Evolutionary conservation across 2,113 vertebrate species (phyloP), one percentile per base, ranked within the genome.

Genomic region (Narcine bancroftii): DNA sequence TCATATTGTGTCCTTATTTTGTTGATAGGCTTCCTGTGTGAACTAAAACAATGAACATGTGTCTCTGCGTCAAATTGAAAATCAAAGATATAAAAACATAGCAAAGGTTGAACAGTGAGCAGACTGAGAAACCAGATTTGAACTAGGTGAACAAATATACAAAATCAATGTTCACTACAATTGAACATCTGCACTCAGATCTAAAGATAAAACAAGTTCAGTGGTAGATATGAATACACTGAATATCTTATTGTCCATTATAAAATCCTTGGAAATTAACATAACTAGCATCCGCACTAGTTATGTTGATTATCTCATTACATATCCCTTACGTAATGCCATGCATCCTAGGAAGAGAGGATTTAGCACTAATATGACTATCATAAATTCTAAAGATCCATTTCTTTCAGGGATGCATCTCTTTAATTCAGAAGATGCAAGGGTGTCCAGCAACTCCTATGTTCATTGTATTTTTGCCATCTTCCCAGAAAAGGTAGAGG

Each of bases 21-120:
- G 53, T 63, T 87, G 53, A 87, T 36, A n/a, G 81, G 81, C 17
- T 39, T 63, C 53, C n/a, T 87, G 53, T 60, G 81, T 87, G 81
- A 60, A 87, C 60, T 60, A 87, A 87, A 75, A n/a, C n/a, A n/a
- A 36, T 87, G n/a, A 56, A 87, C 5, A 39, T 60, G 2, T 60
- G 53, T 63, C n/a, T 87, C 53, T 39, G 36, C 60, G 33, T 6
- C 33, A 87, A n/a, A 60, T 87, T 60, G 60, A n/a, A 85, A 87
- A 21, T 87, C 56, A 63, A 63, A 87, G 50, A 60, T 63, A 60
- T 60, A 29, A 60, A 56, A 87, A 87, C 29, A 60, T 45, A 60
- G 17, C 53, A 87, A 87, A 87, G 36, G 11, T 33, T 56, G 60
- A 56, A 87, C 6, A 36, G 81, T 2, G 6, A 19, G 81, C 53